phyloP scores from a whole-genome alignment of 1,140 invertebrate species.

The Hycleus cichorii region DNA sequence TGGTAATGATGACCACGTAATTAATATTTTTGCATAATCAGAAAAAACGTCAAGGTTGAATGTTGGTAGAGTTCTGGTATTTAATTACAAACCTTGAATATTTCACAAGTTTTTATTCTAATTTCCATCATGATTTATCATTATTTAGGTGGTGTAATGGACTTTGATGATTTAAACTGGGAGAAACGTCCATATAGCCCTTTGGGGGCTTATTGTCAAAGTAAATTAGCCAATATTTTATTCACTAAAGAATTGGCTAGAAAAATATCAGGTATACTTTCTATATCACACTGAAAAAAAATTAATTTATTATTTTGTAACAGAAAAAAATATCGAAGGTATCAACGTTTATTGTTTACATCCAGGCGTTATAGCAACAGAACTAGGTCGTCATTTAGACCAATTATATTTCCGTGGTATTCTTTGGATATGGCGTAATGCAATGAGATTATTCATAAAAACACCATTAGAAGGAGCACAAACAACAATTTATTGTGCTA shows the following conservation, averaged over 20 bases:
- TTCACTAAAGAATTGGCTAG: slow-evolving; percentile 58
- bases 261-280: slow-evolving; percentile 48
- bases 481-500: slow-evolving; percentile 69
- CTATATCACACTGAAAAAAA: not conserved
- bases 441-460: slow-evolving; percentile 48
- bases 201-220: slow-evolving; percentile 55
- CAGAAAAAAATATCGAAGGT: slow-evolving; percentile 43
- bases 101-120: too few relatives aligned
- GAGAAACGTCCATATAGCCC: slow-evolving; percentile 54
- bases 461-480: slow-evolving; percentile 64
- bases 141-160: slow-evolving; percentile 49
- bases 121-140: not conserved
- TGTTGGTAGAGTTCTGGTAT: too few relatives aligned
- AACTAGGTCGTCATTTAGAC: slow-evolving; percentile 62
- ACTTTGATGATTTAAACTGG: slow-evolving; percentile 63
- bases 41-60: too few relatives aligned
- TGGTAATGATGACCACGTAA: too few relatives aligned
- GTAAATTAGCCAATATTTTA: slow-evolving; percentile 70
- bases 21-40: too few relatives aligned
- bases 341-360: slow-evolving; percentile 64
- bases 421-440: slow-evolving; percentile 28
- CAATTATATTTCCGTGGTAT: slow-evolving; percentile 38
- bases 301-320: slow-evolving; percentile 15
- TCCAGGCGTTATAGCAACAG: slow-evolving; percentile 66
- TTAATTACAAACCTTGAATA: too few relatives aligned